phyloP scores from a whole-genome alignment of 2,113 vertebrate species.

The Silurus asotus region DNA sequence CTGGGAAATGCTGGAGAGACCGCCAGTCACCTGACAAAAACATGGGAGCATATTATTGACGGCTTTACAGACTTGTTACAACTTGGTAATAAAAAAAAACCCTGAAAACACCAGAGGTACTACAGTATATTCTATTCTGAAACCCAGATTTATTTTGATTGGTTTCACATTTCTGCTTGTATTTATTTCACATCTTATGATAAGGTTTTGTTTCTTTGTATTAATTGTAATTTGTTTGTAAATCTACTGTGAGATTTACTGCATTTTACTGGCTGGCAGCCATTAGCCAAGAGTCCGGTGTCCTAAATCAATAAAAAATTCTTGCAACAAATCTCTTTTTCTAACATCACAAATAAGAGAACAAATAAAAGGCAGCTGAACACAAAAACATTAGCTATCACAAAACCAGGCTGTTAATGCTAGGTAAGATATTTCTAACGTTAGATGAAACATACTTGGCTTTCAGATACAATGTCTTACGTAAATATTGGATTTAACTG shows the following conservation, averaged over 20 bases:
- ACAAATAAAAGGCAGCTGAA: background rate
- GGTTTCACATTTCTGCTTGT: background rate
- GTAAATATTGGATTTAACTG: background rate
- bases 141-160: background rate
- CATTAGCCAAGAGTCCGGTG: background rate
- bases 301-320: background rate
- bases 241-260: background rate
- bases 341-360: background rate
- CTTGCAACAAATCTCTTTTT: background rate
- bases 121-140: background rate
- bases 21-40: slow-evolving; percentile 84
- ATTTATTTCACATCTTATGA: background rate
- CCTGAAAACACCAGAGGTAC: background rate
- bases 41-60: background rate
- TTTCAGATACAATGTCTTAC: background rate
- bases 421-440: background rate
- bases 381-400: background rate
- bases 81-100: slow-evolving; percentile 5
- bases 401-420: background rate
- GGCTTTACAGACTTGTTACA: background rate
- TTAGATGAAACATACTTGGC: background rate
- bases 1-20: slow-evolving; percentile 92
- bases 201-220: background rate
- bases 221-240: background rate
- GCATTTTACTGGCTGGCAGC: background rate